phyloP scores from a whole-genome alignment of 2,113 vertebrate genomes.

The Nesoenas mayeri region DNA sequence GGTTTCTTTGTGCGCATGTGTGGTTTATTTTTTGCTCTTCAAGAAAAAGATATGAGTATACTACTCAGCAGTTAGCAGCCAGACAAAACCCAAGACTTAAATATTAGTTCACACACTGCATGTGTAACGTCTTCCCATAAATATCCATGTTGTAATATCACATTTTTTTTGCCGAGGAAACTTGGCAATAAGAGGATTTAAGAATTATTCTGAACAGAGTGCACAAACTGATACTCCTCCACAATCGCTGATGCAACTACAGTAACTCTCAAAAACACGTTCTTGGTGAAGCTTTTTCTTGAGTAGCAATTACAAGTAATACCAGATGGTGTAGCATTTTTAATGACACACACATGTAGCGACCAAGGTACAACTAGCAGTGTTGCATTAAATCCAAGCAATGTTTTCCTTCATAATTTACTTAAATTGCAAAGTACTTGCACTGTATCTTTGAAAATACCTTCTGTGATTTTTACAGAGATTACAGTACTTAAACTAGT shows the following conservation, averaged over 20 bases:
- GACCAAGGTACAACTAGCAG: background rate
- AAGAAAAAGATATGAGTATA: background rate
- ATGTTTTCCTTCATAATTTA: background rate
- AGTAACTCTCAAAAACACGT: background rate
- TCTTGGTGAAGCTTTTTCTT: background rate
- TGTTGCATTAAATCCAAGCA: background rate
- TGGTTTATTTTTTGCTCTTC: background rate
- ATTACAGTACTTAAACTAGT: background rate
- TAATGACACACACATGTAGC: background rate
- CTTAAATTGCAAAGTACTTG: background rate
- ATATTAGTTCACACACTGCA: background rate
- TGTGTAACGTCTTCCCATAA: background rate
- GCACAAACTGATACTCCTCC: background rate
- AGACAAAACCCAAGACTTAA: background rate
- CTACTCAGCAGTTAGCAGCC: background rate
- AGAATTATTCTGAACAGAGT: background rate
- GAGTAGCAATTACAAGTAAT: conserved; percentile 4
- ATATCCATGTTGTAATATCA: background rate
- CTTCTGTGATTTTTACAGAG: background rate
- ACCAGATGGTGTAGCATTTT: background rate
- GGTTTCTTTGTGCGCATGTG: background rate
- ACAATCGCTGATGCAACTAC: background rate
- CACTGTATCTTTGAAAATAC: background rate
- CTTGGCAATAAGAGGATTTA: background rate
- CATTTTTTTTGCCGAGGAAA: background rate